A percentile compares a stretch with the other conserved stretches of the same genome.
phyloP scores from a whole-genome alignment of 2,113 vertebrate species.

The Pan troglodytes region NHGRI_mPanTro3-v2.1_pri NC_072417.2:45843001-45843500 shows the following conservation, averaged over 20 bases:
- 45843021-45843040: background rate
- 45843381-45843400: background rate
- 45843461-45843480: background rate
- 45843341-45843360: too few species aligned
- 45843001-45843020: background rate
- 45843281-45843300: rapidly evolving
- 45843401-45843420: rapidly evolving
- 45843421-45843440: too few species aligned
- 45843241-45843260: rapidly evolving
- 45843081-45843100: background rate
- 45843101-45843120: background rate
- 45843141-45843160: background rate
- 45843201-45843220: background rate
- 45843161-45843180: background rate
- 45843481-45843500: background rate
- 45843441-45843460: background rate
- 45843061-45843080: rapidly evolving
- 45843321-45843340: background rate
- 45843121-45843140: background rate
- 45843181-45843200: rapidly evolving
- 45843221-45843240: rapidly evolving
- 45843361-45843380: too few species aligned
- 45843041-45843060: too few species aligned
- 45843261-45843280: rapidly evolving
- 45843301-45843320: too few species aligned